Evolutionary conservation across 1,140 invertebrate genomes (phyloP).

Genomic region (Neodiprion pinetum): DNA sequence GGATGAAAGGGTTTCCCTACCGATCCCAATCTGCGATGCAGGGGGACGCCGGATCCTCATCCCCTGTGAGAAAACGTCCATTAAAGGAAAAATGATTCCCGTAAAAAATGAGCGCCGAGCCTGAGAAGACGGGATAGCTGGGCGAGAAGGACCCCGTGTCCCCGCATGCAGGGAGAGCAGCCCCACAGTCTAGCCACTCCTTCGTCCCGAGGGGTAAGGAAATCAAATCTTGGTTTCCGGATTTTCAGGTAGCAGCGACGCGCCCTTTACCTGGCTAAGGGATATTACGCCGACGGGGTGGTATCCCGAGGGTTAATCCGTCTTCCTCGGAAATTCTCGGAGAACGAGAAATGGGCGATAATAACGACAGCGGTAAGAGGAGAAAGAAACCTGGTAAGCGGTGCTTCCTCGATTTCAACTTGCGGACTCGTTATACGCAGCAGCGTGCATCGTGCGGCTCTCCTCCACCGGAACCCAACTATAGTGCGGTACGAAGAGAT

Average conservation of each 20-base stretch:
- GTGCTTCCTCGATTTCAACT: too few relatives aligned
- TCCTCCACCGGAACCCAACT: too few relatives aligned
- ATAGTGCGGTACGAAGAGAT: too few relatives aligned
- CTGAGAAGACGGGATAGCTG: constrained; percentile 25
- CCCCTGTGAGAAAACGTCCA: constrained; percentile 51
- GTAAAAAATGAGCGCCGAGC: constrained; percentile 43
- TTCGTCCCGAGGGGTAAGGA: background rate
- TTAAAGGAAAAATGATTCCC: constrained; percentile 47
- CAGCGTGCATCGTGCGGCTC: too few relatives aligned
- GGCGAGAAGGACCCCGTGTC: constrained; percentile 28
- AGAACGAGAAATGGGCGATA: too few relatives aligned
- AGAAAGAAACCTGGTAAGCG: too few relatives aligned
- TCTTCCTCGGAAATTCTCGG: background rate
- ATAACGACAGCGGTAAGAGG: too few relatives aligned
- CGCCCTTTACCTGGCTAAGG: background rate
- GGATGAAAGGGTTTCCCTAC: constrained; percentile 27
- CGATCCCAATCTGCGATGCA: background rate
- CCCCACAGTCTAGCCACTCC: background rate
- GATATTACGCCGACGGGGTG: background rate
- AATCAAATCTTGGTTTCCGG: constrained; percentile 16
- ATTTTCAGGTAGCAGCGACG: background rate
- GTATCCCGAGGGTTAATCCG: too few relatives aligned
- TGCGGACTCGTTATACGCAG: too few relatives aligned
- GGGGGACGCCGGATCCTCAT: constrained; percentile 16
- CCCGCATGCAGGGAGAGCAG: constrained; percentile 1